A percentile compares a stretch with the other conserved stretches of the same genome.
phyloP scores from a whole-genome alignment of 2,888 invertebrate genomes.

The Steromphala cineraria region DNA sequence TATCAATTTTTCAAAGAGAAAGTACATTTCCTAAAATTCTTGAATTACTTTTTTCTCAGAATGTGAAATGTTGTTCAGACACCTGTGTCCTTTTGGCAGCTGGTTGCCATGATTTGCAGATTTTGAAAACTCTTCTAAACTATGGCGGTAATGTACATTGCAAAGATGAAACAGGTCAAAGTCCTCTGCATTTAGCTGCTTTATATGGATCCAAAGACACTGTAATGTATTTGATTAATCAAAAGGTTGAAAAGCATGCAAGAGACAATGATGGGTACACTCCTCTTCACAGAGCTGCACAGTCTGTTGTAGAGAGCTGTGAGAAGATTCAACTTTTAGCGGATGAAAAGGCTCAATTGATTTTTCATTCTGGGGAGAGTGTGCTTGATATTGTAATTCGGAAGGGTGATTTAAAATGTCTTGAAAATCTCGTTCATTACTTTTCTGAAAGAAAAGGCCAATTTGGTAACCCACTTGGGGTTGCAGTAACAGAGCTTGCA shows the following conservation, averaged over 20 bases:
- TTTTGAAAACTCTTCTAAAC: background rate
- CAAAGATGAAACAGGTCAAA: background rate
- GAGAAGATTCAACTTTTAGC: background rate
- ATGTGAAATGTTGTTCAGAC: background rate
- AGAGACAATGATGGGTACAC: background rate
- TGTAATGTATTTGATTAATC: background rate
- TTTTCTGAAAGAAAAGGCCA: too few species aligned
- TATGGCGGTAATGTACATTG: background rate
- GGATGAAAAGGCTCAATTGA: background rate
- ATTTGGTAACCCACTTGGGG: too few species aligned
- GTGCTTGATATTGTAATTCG: background rate
- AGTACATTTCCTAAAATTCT: background rate
- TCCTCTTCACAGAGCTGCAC: background rate
- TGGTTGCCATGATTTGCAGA: background rate
- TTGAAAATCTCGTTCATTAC: background rate
- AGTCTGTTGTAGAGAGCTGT: background rate
- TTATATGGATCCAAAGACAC: background rate
- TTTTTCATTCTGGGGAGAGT: background rate
- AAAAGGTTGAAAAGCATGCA: background rate
- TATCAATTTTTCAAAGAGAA: background rate
- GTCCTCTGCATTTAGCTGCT: background rate
- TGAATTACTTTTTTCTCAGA: background rate
- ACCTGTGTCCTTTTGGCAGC: background rate
- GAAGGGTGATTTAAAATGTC: background rate
- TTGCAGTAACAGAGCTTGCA: too few species aligned